A percentile compares a stretch with the other conserved stretches of the same genome.
Evolutionary conservation across 1,140 invertebrate genomes (phyloP).

Genomic region (Euura saliciscinereae): DNA sequence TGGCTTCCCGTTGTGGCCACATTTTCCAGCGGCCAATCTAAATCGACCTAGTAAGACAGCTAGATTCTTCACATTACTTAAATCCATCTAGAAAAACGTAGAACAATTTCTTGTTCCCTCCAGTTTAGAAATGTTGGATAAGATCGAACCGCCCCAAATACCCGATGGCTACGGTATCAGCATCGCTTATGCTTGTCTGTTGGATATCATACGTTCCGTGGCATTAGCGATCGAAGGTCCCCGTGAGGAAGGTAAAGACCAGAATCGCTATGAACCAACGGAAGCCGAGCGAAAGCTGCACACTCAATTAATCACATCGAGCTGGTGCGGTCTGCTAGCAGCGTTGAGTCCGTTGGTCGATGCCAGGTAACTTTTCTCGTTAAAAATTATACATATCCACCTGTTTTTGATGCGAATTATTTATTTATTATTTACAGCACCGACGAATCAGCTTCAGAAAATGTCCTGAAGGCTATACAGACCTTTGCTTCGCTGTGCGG

Average conservation of each 20-base stretch:
- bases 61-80: background rate
- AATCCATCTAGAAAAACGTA: background rate
- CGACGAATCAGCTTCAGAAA: constrained; percentile 89
- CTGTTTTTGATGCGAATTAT: constrained; percentile 8
- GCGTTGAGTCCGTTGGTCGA: constrained; percentile 91
- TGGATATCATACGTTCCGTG: constrained; percentile 87
- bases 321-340: constrained; percentile 93
- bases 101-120: constrained; percentile 33
- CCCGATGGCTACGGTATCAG: constrained; percentile 96
- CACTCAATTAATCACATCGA: constrained; percentile 87
- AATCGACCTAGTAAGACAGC: constrained; percentile 85
- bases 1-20: constrained; percentile 88
- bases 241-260: constrained; percentile 46
- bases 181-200: constrained; percentile 88
- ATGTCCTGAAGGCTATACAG: constrained; percentile 89
- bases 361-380: constrained; percentile 70
- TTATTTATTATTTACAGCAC: constrained; percentile 65
- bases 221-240: constrained; percentile 70
- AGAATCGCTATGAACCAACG: constrained; percentile 56
- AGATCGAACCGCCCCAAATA: constrained; percentile 89
- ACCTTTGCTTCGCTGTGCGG: constrained; percentile 84
- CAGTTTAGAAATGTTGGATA: constrained; percentile 94
- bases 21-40: constrained; percentile 84
- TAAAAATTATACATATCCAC: too few relatives aligned
- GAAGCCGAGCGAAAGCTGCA: constrained; percentile 67